These are phyloP conservation scores for Eulemur rubriventer DNA, from an alignment of 2,797 vertebrate species.

Conservation along the genomic window DNA sequence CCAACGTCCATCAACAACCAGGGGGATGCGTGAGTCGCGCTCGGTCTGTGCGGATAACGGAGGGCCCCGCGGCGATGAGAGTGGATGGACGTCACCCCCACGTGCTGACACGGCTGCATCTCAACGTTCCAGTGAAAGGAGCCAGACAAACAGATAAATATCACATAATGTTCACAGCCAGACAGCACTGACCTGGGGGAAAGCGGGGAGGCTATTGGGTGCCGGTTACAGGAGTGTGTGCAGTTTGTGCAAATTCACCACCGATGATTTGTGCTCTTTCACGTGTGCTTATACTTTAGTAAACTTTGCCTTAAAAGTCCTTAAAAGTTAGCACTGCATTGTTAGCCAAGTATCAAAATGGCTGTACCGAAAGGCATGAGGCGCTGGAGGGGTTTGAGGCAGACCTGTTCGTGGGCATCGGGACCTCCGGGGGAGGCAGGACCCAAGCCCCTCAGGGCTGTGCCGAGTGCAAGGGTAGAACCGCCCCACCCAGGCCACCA, in stretches of 20 bases:
- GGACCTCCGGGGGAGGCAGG: not conserved
- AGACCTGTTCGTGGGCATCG: fast-evolving
- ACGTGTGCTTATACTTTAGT: fast-evolving
- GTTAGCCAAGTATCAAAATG: not conserved
- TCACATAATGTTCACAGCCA: not conserved
- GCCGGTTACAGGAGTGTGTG: no score
- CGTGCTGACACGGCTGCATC: fast-evolving
- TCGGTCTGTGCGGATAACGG: fast-evolving
- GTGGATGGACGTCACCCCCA: fast-evolving
- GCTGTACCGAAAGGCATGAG: fast-evolving
- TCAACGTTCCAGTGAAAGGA: not conserved
- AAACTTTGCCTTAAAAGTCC: not conserved
- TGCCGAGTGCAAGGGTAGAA: not conserved
- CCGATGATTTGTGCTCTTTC: fast-evolving
- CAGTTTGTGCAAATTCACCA: fast-evolving
- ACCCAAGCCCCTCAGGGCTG: not conserved
- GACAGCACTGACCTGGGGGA: fast-evolving
- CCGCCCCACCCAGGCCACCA: no score
- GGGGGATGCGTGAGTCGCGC: fast-evolving
- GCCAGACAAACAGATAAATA: fast-evolving
- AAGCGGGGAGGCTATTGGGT: not conserved
- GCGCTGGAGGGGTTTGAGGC: no score
- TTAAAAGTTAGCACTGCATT: no score
- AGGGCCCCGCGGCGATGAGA: fast-evolving
- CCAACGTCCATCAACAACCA: fast-evolving